Evolutionary conservation across 2,797 vertebrate genomes (phyloP).

Genomic region (Salmo trutta): DNA sequence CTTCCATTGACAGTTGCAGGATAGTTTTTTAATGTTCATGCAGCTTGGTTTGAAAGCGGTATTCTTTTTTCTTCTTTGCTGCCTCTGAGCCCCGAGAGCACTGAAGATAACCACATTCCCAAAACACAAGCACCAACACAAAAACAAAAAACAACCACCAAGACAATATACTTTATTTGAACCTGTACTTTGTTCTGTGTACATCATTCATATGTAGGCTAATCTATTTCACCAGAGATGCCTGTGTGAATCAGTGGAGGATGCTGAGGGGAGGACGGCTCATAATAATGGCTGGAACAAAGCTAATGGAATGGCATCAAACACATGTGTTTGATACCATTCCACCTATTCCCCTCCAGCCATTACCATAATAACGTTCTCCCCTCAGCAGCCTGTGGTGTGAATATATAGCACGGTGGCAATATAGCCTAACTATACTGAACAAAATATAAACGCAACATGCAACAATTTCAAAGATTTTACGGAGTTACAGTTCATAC

Average conservation of each 20-base stretch:
- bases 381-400: no score
- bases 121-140: not conserved
- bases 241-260: not conserved
- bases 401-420: no score
- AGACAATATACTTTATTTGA: not conserved
- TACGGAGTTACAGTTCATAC: no score
- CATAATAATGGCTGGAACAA: no score
- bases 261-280: no score
- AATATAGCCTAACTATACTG: no score
- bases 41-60: not conserved
- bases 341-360: no score
- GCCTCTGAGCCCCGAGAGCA: constrained; percentile 40
- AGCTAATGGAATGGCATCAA: no score
- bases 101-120: constrained; percentile 13
- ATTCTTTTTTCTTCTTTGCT: not conserved
- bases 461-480: no score
- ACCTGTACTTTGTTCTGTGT: not conserved
- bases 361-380: no score
- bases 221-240: not conserved
- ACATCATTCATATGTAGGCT: not conserved
- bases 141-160: not conserved
- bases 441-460: no score
- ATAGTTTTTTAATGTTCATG: not conserved
- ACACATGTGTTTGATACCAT: no score
- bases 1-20: not conserved